A percentile compares a stretch with the other conserved stretches of the same genome.
These are phyloP conservation scores for Tringa solitaria DNA, from an alignment of 2,113 vertebrate genomes.

Conservation along the genomic window DNA sequence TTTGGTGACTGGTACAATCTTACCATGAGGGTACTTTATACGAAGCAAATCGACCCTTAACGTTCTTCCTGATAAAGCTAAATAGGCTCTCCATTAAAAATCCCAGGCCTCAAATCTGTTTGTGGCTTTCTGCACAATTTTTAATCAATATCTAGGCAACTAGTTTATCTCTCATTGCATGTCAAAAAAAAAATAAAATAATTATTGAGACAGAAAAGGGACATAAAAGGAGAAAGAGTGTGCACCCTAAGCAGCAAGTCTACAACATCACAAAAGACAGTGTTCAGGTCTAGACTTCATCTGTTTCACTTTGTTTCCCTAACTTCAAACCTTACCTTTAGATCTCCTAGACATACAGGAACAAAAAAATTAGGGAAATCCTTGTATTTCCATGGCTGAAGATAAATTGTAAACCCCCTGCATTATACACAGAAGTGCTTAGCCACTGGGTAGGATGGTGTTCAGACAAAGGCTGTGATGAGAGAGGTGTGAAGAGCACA, in stretches of 20 bases:
- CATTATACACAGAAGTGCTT: neutral
- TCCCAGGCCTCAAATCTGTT: neutral
- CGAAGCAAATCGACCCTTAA: neutral
- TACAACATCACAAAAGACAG: neutral
- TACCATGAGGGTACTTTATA: neutral
- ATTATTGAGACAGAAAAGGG: neutral
- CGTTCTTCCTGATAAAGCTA: neutral
- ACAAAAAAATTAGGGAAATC: neutral
- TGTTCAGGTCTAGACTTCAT: neutral
- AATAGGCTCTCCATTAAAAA: neutral
- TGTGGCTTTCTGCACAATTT: neutral
- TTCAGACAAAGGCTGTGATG: neutral
- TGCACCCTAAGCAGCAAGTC: neutral
- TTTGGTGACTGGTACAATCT: neutral
- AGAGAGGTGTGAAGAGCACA: neutral
- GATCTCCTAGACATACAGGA: neutral
- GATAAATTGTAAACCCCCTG: neutral
- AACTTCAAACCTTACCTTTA: neutral
- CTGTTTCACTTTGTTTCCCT: neutral
- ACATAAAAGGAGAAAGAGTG: neutral
- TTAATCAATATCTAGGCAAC: neutral
- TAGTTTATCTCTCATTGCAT: neutral
- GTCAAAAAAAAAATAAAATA: neutral
- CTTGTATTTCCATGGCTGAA: neutral
- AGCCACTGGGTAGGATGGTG: neutral